Conservation (phyloP, 2,113 vertebrate genomes). For the Boulengeromyrus knoepffleri region DNA sequence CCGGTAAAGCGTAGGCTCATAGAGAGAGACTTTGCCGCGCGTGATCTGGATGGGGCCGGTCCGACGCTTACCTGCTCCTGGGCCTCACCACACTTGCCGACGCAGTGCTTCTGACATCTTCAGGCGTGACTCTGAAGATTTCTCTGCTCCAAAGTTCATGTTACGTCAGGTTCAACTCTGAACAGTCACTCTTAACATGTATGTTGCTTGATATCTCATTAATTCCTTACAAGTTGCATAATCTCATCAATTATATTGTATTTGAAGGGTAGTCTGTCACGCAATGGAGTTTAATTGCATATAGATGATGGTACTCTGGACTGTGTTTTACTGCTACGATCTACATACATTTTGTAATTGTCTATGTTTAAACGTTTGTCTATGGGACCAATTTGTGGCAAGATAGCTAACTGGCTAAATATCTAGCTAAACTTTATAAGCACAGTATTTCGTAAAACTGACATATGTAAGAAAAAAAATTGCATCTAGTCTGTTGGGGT, state of each 20-base stretch:
- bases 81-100: neutral
- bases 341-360: conserved; percentile 10
- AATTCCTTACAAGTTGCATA: conserved; percentile 1
- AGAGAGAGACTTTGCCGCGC: neutral
- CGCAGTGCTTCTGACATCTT: neutral
- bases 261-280: conserved; percentile 1
- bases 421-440: conserved; percentile 15
- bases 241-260: conserved; percentile 15
- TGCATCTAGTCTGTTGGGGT: conserved; percentile 11
- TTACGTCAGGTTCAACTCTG: neutral
- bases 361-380: conserved; percentile 12
- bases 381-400: conserved; percentile 3
- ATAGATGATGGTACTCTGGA: conserved; percentile 2
- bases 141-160: conserved; percentile 7
- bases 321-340: neutral
- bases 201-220: neutral
- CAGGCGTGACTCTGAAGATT: conserved; percentile 6
- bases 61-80: neutral
- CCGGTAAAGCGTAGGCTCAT: neutral
- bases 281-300: neutral
- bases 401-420: conserved; percentile 16
- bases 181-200: conserved; percentile 5
- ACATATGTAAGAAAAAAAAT: conserved; percentile 9
- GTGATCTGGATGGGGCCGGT: neutral
- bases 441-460: conserved; percentile 15